Evolutionary conservation across 1,140 invertebrate genomes (phyloP).

Genomic region (Drosophila chauvacae): DNA sequence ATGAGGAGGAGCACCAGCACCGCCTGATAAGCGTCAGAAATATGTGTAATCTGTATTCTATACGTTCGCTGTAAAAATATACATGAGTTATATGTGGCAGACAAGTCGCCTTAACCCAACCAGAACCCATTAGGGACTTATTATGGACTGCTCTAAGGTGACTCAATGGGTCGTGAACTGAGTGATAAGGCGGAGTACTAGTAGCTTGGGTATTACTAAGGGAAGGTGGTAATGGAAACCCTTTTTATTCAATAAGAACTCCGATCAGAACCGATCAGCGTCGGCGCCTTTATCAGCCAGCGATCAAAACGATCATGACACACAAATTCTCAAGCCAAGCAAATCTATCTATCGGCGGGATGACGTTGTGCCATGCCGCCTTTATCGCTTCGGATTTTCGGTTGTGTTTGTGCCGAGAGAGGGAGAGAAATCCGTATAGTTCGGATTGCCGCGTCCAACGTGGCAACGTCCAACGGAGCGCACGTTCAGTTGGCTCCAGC

Average conservation of each 20-base stretch:
- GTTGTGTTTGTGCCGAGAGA: slow-evolving; percentile 9
- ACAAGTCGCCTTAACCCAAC: slow-evolving; percentile 14
- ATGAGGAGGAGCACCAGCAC: neutral
- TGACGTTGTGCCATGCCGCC: slow-evolving; percentile 50
- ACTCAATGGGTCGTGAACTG: neutral
- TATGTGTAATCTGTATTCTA: slow-evolving; percentile 13
- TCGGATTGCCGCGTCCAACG: slow-evolving; percentile 18
- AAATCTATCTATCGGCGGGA: slow-evolving; percentile 58
- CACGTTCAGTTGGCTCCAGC: slow-evolving; percentile 57
- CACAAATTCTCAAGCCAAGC: slow-evolving; percentile 40
- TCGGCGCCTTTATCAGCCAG: slow-evolving; percentile 28
- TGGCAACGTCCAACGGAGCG: slow-evolving; percentile 37
- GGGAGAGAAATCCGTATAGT: slow-evolving; percentile 37
- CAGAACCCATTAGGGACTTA: slow-evolving; percentile 15
- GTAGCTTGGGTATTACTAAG: neutral
- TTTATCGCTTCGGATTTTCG: slow-evolving; percentile 23
- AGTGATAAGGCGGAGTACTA: slow-evolving; percentile 13
- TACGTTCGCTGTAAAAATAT: slow-evolving; percentile 12
- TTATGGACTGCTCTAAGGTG: slow-evolving; percentile 1
- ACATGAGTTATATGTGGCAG: slow-evolving; percentile 14
- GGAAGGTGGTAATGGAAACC: slow-evolving; percentile 1
- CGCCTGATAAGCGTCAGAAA: slow-evolving; percentile 25
- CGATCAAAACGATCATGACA: slow-evolving; percentile 77
- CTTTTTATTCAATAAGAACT: slow-evolving; percentile 18
- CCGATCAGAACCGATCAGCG: slow-evolving; percentile 18